A percentile compares a stretch with the other conserved stretches of the same genome.
phyloP scores from a whole-genome alignment of 2,888 invertebrate species.

The Epicampocera succincta region DNA sequence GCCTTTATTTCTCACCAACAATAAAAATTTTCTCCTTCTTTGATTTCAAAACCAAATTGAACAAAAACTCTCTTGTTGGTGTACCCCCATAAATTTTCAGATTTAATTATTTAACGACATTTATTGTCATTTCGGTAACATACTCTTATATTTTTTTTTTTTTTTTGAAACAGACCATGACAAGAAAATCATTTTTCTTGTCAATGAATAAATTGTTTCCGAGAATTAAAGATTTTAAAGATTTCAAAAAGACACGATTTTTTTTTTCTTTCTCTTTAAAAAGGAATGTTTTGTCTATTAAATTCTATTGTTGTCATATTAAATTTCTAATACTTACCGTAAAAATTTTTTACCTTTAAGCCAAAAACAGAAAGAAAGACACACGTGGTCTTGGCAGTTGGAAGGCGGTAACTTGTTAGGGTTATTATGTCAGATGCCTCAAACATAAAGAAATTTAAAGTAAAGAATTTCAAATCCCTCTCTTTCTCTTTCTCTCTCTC shows the following conservation, averaged over 20 bases:
- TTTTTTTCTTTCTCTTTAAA: slow-evolving; percentile 20
- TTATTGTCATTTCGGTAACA: slow-evolving; percentile 60
- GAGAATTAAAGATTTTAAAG: slow-evolving; percentile 52
- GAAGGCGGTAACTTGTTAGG: slow-evolving; percentile 69
- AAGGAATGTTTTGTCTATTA: slow-evolving; percentile 30
- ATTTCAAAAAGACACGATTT: slow-evolving; percentile 26
- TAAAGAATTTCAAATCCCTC: slow-evolving; percentile 3
- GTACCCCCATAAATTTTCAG: slow-evolving; percentile 35
- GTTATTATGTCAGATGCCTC: slow-evolving; percentile 63
- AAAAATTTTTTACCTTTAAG: slow-evolving; percentile 45
- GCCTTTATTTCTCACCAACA: not conserved
- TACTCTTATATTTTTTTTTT: not conserved
- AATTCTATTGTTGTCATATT: slow-evolving; percentile 49
- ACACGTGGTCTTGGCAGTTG: slow-evolving; percentile 49
- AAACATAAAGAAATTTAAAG: slow-evolving; percentile 20
- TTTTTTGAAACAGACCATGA: slow-evolving; percentile 27
- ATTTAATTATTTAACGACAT: slow-evolving; percentile 58
- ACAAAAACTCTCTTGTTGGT: slow-evolving; percentile 39
- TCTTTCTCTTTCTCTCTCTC: not conserved
- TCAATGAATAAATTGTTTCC: slow-evolving; percentile 62
- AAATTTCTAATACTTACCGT: slow-evolving; percentile 55
- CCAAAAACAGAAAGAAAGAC: slow-evolving; percentile 34
- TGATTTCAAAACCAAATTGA: slow-evolving; percentile 1
- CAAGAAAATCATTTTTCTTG: slow-evolving; percentile 45
- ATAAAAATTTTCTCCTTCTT: not conserved